phyloP scores from a whole-genome alignment of 2,888 invertebrate genomes.

The Chironomus tentans region DNA sequence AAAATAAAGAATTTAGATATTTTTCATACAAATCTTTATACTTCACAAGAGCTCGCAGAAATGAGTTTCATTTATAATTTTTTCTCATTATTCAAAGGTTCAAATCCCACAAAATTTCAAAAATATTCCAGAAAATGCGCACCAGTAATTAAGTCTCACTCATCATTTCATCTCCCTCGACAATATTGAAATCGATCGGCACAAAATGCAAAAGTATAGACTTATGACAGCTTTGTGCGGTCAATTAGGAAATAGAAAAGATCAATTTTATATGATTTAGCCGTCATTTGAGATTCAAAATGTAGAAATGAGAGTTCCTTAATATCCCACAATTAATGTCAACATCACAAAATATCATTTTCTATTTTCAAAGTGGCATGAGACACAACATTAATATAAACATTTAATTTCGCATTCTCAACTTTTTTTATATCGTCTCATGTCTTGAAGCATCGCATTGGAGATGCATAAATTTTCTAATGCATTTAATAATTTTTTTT shows the following conservation, averaged over 20 bases:
- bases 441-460: too few species aligned
- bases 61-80: too few species aligned
- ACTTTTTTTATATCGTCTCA: too few species aligned
- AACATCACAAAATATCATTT: background rate
- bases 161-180: too few species aligned
- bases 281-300: background rate
- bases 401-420: too few species aligned
- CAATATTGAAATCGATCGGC: background rate
- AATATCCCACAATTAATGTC: background rate
- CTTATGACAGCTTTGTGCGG: conserved; percentile 19
- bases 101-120: background rate
- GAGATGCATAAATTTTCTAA: too few species aligned
- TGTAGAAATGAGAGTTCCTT: background rate
- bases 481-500: too few species aligned
- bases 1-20: too few species aligned
- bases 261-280: background rate
- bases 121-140: background rate
- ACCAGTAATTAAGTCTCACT: too few species aligned
- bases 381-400: background rate
- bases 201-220: background rate
- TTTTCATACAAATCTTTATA: background rate
- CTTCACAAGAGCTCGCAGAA: background rate
- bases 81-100: too few species aligned
- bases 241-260: conserved; percentile 17
- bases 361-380: background rate